Percentiles rank a stretch among this genome's conserved stretches.
Conservation (phyloP, 2,113 vertebrate genomes). For the Cygnus buccinator region DNA sequence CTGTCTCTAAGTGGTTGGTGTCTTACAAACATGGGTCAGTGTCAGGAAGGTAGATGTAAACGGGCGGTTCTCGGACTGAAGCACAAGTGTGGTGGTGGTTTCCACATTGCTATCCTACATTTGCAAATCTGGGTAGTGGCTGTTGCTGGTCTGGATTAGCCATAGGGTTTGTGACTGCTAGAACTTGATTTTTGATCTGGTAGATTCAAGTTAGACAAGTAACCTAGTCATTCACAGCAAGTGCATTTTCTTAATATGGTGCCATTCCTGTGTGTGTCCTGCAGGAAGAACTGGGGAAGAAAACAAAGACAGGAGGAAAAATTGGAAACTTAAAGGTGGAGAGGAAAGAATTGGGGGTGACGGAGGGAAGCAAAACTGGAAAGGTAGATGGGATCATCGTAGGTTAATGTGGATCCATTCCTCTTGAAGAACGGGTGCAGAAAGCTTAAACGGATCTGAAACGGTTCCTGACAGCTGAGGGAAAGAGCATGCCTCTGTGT, state of each 20-base stretch:
- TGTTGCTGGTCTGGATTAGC: background rate
- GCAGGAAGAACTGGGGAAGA: background rate
- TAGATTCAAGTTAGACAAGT: background rate
- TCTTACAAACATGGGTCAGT: background rate
- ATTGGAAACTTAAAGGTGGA: background rate
- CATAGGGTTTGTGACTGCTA: background rate
- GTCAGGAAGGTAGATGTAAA: background rate
- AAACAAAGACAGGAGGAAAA: background rate
- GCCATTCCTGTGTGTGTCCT: background rate
- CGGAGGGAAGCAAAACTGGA: background rate
- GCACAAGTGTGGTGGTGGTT: fast-evolving
- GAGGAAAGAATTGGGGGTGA: background rate
- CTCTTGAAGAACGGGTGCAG: background rate
- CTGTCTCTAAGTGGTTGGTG: background rate
- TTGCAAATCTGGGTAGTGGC: fast-evolving
- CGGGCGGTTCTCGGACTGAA: background rate
- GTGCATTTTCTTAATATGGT: fast-evolving
- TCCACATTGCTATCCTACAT: fast-evolving
- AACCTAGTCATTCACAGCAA: background rate
- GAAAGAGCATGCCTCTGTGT: no score
- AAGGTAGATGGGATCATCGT: background rate
- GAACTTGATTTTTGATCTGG: background rate
- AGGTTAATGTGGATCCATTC: background rate
- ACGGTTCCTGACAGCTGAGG: background rate
- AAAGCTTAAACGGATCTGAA: background rate